Conservation (phyloP, 2,888 invertebrate species). For the Mimachlamys varia region DNA sequence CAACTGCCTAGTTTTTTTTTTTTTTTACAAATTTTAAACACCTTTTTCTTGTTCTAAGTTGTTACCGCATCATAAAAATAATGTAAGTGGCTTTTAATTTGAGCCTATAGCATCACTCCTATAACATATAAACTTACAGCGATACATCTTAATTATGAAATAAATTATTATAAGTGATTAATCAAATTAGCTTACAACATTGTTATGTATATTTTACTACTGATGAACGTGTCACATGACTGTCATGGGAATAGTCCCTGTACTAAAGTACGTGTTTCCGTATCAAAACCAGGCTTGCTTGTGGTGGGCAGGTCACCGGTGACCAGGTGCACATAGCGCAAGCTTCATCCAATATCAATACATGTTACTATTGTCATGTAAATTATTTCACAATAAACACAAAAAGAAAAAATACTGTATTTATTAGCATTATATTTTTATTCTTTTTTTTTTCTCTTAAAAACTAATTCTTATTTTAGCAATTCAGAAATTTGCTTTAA, state of each 20-base stretch:
- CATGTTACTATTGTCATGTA: neutral
- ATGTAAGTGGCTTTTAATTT: neutral
- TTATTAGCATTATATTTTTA: too few species aligned
- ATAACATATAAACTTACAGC: neutral
- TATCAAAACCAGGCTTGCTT: neutral
- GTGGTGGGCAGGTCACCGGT: neutral
- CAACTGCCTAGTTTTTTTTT: too few species aligned
- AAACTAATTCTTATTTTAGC: too few species aligned
- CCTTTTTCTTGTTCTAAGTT: neutral
- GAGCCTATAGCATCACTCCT: neutral
- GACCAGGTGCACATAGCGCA: neutral
- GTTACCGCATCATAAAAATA: neutral
- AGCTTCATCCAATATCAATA: neutral
- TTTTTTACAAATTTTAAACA: neutral
- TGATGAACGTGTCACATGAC: slow-evolving; percentile 4
- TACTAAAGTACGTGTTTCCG: neutral
- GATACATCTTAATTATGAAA: slow-evolving; percentile 31
- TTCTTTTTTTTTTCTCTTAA: too few species aligned
- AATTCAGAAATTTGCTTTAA: too few species aligned
- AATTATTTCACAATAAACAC: too few species aligned
- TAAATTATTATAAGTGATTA: slow-evolving; percentile 36
- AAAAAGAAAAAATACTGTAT: too few species aligned
- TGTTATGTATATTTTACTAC: neutral
- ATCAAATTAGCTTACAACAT: slow-evolving; percentile 29
- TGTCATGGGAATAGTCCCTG: neutral